Base-by-base conservation (phyloP, 92 coral and sea anemone genomes). In the Porites divaricata region DNA sequence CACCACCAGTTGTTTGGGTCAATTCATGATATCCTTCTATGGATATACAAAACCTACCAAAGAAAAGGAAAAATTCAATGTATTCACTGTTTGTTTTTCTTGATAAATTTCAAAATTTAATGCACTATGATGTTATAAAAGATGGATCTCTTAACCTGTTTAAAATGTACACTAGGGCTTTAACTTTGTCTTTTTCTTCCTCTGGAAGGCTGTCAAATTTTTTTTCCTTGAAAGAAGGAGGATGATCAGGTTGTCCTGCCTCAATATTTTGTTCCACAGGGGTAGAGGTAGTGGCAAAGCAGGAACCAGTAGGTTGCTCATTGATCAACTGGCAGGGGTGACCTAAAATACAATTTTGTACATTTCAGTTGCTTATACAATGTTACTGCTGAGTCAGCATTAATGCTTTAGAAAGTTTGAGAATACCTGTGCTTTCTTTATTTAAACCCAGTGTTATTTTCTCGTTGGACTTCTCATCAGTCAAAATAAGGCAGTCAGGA, bases 11-110 rank as follows among this genome's bases (percentile, higher is more conserved):
- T 11, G 70, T 49, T 51, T 88, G 83, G 25, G 81, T 41, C 75
- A 89, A 10, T 76, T 89, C 93, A 28, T 85, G 93, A 63, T 85
- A 89, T 24, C 87, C 93, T 6, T 89, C 89, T 6, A 69, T 41
- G 15, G 92, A 88, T 8, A 88, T 75, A 77, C 75, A 48, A 76
- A 88, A 71, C n/a, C 81, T 52, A 23, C 25, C 61, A 74, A 74
- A 74, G 12, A 52, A 54, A 7, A 53, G 21, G 26, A 11, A 25
- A 35, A 24, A 21, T n/a, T n/a, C n/a, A n/a, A n/a, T n/a, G n/a
- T n/a, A n/a, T n/a, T n/a, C n/a, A n/a, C n/a, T n/a, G n/a, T n/a
- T n/a, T n/a, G n/a, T n/a, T n/a, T n/a, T n/a, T n/a, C n/a, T n/a
- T n/a, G n/a, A n/a, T n/a, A n/a, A n/a, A n/a, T n/a, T n/a, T n/a